Evolutionary conservation across 1,140 invertebrate species (phyloP), one percentile per base, ranked within the genome.

Genomic region (Phocides pigmalion): DNA sequence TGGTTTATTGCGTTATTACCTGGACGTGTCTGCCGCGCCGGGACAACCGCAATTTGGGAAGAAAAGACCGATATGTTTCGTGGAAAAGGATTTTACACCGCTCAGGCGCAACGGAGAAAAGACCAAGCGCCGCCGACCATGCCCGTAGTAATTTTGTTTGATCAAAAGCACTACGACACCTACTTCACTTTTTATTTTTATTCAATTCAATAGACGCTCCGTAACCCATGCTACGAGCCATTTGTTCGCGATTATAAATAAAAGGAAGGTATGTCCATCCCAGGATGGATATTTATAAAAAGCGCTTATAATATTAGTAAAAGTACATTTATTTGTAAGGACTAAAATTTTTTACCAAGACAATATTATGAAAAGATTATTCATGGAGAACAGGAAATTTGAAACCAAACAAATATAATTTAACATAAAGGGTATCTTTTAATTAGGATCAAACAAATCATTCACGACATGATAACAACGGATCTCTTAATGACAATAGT

Each of bases 1-100:
- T 89, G 86, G 85, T 90, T 89, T 90, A 90, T 90, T 90, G 88
- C 85, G 88, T 90, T 90, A 90, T 90, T 90, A 90, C 88, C 88
- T 90, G 88, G 85, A 90, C 88, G 85, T 86, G 86, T 84, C 82
- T 79, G 76, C 78, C 80, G 81, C 83, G 74, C 47, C 78, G 82
- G 83, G 85, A 86, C 84, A 82, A 78, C 81, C 84, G 82, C 88
- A 90, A 90, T 90, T 89, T 84, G 76, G 82, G 78, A 58, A 82
- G 83, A 88, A 85, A 88, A 86, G 83, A 80, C 82, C 79, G 84
- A 87, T 87, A 87, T 87, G 84, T 90, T 84, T 76, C 78, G 72
- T 81, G 77, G 75, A 85, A 84, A 87, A 82, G 76, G 82, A 87
- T 87, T 87, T 87, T 87, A 85, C 83, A 80, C 75, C 80, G 77